These are phyloP conservation scores for Castor canadensis DNA, from an alignment of 2,113 vertebrate species.

Conservation along the genomic window DNA sequence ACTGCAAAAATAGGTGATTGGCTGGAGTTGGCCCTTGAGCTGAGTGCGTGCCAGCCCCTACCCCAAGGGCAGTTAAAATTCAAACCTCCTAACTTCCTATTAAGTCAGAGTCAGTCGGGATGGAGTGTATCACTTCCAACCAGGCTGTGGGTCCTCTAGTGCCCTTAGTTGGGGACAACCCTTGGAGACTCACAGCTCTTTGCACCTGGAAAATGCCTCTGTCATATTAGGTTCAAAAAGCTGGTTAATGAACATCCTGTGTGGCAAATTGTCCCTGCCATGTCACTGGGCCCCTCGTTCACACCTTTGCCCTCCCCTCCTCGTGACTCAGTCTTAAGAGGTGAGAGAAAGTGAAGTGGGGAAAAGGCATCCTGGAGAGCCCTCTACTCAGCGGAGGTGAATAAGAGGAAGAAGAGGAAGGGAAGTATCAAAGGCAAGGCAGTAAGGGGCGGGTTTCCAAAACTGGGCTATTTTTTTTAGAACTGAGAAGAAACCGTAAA, in stretches of 20 bases:
- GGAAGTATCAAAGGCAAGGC: background rate
- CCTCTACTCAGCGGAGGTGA: background rate
- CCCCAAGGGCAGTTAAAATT: background rate
- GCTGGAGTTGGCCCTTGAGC: background rate
- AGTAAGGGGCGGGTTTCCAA: background rate
- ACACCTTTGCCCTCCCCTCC: rapidly evolving
- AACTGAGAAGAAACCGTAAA: background rate
- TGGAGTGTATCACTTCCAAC: no score
- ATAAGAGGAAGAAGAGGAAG: background rate
- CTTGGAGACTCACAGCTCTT: background rate
- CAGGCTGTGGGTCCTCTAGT: no score
- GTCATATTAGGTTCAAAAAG: background rate
- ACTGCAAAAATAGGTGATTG: background rate
- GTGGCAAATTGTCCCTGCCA: background rate
- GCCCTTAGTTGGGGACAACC: background rate
- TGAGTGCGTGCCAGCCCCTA: background rate
- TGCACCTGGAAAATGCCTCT: background rate
- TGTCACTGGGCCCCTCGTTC: no score
- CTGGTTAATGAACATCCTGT: background rate
- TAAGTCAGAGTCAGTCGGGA: no score
- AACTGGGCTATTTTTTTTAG: background rate
- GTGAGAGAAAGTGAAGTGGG: constrained; percentile 81
- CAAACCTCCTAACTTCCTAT: background rate
- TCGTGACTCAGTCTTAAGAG: constrained; percentile 31
- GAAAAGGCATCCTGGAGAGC: background rate